Conservation (phyloP, 2,888 invertebrate genomes). For the Pristionchus exspectatus region DNA sequence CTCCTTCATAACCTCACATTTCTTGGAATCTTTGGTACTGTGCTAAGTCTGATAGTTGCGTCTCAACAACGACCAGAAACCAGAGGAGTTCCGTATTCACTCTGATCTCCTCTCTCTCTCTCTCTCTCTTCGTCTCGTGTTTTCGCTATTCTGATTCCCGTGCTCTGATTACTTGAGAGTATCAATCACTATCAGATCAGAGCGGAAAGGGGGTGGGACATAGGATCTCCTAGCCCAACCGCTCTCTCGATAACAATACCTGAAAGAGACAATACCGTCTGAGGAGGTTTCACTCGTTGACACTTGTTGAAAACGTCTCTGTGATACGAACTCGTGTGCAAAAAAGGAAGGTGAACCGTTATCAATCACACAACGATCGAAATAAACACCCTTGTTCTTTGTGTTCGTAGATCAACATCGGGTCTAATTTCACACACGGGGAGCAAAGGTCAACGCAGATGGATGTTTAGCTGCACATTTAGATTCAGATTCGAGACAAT, state of each 20-base stretch:
- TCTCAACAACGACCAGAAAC: neutral
- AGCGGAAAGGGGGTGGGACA: neutral
- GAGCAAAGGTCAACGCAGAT: neutral
- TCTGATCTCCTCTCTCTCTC: neutral
- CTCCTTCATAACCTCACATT: no score
- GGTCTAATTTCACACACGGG: neutral
- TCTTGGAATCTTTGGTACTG: no score
- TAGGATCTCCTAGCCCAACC: neutral
- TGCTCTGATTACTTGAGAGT: neutral
- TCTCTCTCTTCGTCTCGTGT: neutral
- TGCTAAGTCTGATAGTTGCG: no score
- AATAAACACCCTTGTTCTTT: neutral
- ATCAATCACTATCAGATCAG: conserved; percentile 37
- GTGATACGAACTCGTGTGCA: conserved; percentile 3
- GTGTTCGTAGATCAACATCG: no score
- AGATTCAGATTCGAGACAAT: neutral
- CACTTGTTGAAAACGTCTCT: neutral
- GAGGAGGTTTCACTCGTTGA: neutral
- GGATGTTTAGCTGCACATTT: no score
- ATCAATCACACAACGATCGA: neutral
- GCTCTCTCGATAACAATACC: neutral
- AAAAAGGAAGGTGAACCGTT: neutral
- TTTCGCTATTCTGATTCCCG: conserved; percentile 1
- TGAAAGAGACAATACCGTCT: neutral
- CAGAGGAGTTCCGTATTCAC: neutral